Base-by-base conservation (phyloP, 2,797 vertebrate species). In the Channa striata region DNA sequence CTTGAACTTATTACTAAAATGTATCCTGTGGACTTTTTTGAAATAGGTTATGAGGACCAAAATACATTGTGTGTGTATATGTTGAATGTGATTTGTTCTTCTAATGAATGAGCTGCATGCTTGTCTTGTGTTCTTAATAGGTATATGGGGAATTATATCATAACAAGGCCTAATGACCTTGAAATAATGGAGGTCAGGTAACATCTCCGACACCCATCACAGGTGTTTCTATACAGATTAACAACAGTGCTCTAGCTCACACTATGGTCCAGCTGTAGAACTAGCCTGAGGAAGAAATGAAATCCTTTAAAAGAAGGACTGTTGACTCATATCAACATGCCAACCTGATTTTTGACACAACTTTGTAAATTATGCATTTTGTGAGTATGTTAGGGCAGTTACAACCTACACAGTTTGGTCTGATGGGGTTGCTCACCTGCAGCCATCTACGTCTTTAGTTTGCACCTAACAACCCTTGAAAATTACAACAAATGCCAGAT, bases 231-330 rank as follows among this genome's bases (percentile, higher is more conserved):
- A 50, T 37, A 36, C 40, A 33, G 3, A 20, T 49, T 9, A 47
- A 59, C 44, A 49, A 17, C 12, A 37, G 33, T 57, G 11, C 8
- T 44, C 36, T 33, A 59, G 11, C 20, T 67, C 36, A 62, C 40
- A 39, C 42, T 36, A 11, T 51, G 48, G n/a, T 25, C 48, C 14
- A 52, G 33, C 49, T 53, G 59, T 36, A n/a, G n/a, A n/a, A n/a
- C n/a, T n/a, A 36, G 10, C 49, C 34, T 36, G 13, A 13, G 44
- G 25, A 36, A 14, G 46, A 51, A n/a, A n/a, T n/a, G n/a, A n/a
- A n/a, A n/a, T n/a, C n/a, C n/a, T n/a, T n/a, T n/a, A n/a, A n/a
- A n/a, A n/a, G n/a, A n/a, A n/a, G n/a, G n/a, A n/a, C n/a, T n/a
- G 40, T 21, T 12, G 6, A 25, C 20, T 37, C 5, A 44, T 20